Evolutionary conservation across 2,888 invertebrate species (phyloP).

Genomic region (Rhingia campestris): DNA sequence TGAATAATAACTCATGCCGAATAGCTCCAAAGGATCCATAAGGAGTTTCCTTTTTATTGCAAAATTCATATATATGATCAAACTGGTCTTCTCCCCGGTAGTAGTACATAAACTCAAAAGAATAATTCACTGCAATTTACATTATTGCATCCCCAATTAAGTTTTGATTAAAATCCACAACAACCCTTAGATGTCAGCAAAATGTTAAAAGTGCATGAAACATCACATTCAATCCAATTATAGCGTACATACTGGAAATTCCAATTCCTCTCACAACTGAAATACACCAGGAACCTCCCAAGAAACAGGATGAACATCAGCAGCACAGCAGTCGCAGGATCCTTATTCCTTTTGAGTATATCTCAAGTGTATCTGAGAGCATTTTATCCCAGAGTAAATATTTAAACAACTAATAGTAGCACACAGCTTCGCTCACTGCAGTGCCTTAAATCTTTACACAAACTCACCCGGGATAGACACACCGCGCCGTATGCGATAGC

Average conservation of each 20-base stretch:
- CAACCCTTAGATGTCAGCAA: conserved; percentile 37
- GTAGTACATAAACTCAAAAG: conserved; percentile 8
- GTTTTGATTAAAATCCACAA: conserved; percentile 39
- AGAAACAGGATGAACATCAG: conserved; percentile 35
- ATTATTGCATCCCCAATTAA: conserved; percentile 33
- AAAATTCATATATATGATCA: no score
- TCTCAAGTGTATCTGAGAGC: conserved; percentile 62
- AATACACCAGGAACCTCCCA: background rate
- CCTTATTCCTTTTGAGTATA: conserved; percentile 44
- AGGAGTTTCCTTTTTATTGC: no score
- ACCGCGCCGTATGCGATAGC: background rate
- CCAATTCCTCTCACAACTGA: conserved; percentile 12
- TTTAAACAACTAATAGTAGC: conserved; percentile 73
- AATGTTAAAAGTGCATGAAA: conserved; percentile 49
- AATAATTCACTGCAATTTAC: conserved; percentile 40
- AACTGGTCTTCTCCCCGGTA: no score
- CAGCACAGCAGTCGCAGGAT: conserved; percentile 12
- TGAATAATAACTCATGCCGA: no score
- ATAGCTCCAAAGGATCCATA: no score
- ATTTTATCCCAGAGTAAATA: conserved; percentile 68
- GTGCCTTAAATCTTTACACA: conserved; percentile 39
- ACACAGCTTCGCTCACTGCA: conserved; percentile 34
- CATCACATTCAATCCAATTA: conserved; percentile 43
- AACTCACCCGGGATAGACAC: conserved; percentile 8
- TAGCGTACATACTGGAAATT: conserved; percentile 3